Percentiles rank a stretch among this genome's conserved stretches.
Conservation (phyloP, 53 echinoderm and acorn worm genomes). For the Echinarachnius parma region DNA sequence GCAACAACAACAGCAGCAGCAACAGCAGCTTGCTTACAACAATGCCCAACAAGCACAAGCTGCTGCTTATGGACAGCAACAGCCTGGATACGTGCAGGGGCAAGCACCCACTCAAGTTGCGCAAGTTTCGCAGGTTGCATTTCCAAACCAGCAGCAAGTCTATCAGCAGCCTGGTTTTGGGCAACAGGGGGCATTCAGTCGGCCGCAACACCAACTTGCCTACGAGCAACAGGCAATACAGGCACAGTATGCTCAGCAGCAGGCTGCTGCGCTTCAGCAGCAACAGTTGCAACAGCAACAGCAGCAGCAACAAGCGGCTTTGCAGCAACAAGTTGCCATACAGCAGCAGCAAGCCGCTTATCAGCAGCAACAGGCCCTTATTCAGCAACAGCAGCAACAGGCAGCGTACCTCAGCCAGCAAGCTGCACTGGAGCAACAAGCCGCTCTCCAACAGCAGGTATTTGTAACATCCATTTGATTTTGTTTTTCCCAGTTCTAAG, state of each 20-base stretch:
- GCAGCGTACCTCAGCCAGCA: slow-evolving; percentile 48
- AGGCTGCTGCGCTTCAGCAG: slow-evolving; percentile 35
- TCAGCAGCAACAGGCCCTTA: slow-evolving; percentile 48
- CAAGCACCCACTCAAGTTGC: slow-evolving; percentile 50
- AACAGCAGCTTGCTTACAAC: slow-evolving; percentile 46
- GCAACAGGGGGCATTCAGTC: slow-evolving; percentile 34
- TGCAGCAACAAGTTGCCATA: slow-evolving; percentile 35
- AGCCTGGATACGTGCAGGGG: slow-evolving; percentile 51
- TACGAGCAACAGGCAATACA: slow-evolving; percentile 44
- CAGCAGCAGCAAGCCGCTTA: slow-evolving; percentile 23
- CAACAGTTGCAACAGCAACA: slow-evolving; percentile 45
- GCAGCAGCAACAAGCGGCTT: slow-evolving; percentile 32
- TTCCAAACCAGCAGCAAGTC: too few relatives aligned
- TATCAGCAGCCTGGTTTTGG: slow-evolving; percentile 42
- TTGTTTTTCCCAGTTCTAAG: too few relatives aligned
- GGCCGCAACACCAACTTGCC: slow-evolving; percentile 50
- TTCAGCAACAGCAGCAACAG: slow-evolving; percentile 64
- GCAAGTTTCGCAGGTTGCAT: too few relatives aligned
- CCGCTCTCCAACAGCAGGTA: slow-evolving; percentile 32
- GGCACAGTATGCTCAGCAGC: slow-evolving; percentile 51
- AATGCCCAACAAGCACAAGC: slow-evolving; percentile 53
- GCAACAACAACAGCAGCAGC: slow-evolving; percentile 53
- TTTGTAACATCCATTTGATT: too few relatives aligned
- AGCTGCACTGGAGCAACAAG: slow-evolving; percentile 38
- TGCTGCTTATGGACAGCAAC: slow-evolving; percentile 41